Base-by-base conservation (phyloP, 2,113 vertebrate genomes). In the Caranx melampygus region DNA sequence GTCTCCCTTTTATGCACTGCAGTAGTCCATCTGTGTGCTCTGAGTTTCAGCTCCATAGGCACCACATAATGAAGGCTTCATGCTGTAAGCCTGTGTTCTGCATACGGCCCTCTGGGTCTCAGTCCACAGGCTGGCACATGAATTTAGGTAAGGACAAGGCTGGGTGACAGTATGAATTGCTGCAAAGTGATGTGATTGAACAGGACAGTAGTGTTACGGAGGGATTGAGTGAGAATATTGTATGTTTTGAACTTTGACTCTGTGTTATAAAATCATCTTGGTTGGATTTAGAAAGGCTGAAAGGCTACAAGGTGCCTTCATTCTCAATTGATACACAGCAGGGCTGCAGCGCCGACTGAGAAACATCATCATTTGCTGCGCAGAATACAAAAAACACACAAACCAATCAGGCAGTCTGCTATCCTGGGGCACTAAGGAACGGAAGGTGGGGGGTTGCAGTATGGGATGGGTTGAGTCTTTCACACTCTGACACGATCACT, bases 201-300 rank as follows among this genome's bases (percentile, higher is more conserved):
- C 66, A 58, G 70, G 66, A 82, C 72, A 75, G 57, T 13, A 77
- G 63, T 58, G 81, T 72, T 59, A 51, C 58, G n/a, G 59, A 68
- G 51, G 60, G 83, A 80, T 12, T 35, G 70, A 79, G 65, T 45
- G 49, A 82, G 75, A 81, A 75, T 71, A 83, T 82, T 87, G 62
- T 84, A 33, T 70, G 44, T 78, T 88, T 70, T 87, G 74, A 90
- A 87, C 91, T 91, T 63, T 87, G 90, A 78, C 89, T 65, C 35
- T 3, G 51, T 11, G 51, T 71, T 78, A 79, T 83, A 72, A 78
- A 87, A 79, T 88, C 81, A 75, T 85, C 73, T 75, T 8, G 45
- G 81, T 72, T 80, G 78, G 80, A 84, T 90, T 88, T 85, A 75
- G 49, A 78, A 33, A 60, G 58, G 42, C 51, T 83, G 52, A 87